Conservation (phyloP, 2,113 vertebrate species). For the Craseonycteris thonglongyai region DNA sequence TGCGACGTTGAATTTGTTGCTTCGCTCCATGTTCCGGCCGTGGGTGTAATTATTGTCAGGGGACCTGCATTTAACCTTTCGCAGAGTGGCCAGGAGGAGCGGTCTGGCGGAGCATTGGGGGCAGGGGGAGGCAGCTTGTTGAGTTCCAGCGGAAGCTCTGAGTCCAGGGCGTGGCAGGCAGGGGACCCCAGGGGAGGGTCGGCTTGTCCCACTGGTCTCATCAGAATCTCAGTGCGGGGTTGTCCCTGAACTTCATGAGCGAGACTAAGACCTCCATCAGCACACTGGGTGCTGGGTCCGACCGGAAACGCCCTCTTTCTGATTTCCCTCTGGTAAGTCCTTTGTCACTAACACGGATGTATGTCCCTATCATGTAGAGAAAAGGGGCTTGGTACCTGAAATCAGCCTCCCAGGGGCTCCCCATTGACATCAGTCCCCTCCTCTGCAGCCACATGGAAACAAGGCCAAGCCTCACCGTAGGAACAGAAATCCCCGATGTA, state of each 20-base stretch:
- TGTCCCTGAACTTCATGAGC: accelerated
- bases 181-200: background rate
- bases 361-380: too few relatives aligned
- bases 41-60: constrained; percentile 46
- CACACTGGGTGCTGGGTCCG: accelerated
- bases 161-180: background rate
- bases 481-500: background rate
- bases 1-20: background rate
- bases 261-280: accelerated
- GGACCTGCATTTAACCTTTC: constrained; percentile 23
- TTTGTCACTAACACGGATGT: background rate
- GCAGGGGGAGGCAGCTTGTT: background rate
- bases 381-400: background rate
- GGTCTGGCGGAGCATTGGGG: background rate
- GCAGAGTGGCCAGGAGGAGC: background rate
- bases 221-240: accelerated
- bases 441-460: background rate
- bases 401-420: background rate
- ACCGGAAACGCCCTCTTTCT: too few relatives aligned
- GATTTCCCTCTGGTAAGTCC: background rate
- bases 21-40: background rate
- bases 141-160: background rate
- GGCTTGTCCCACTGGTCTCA: background rate
- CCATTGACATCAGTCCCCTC: accelerated
- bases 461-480: background rate